Percentiles rank a stretch among this genome's conserved stretches.
Conservation (phyloP, 1,140 invertebrate species). For the Stratiolaelaps scimitus region DNA sequence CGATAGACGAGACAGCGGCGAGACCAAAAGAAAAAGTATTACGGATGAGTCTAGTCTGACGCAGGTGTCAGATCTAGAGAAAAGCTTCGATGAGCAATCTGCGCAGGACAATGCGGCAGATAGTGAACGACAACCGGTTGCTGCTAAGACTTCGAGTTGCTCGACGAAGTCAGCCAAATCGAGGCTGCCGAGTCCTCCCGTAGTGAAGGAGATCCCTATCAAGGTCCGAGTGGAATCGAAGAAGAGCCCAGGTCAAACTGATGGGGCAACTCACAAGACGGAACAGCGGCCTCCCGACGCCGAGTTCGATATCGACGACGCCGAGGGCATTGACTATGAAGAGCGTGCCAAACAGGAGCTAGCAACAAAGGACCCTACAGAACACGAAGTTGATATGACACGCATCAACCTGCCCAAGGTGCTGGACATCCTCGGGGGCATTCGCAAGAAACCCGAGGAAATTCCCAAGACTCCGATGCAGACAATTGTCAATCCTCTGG, state of each 20-base stretch:
- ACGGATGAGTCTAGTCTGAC: slow-evolving; percentile 11
- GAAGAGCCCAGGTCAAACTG: background rate
- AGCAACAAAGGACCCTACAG: background rate
- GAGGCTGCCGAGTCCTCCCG: too few species aligned
- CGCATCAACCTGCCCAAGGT: background rate
- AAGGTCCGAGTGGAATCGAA: background rate
- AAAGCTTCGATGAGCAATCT: background rate
- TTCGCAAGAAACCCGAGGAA: background rate
- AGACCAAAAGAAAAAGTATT: background rate
- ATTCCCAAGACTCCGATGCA: background rate
- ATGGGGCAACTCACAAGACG: background rate
- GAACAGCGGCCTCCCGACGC: background rate
- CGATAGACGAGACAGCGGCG: too few species aligned
- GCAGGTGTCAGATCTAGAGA: slow-evolving; percentile 15
- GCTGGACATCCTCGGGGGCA: background rate
- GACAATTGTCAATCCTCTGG: background rate
- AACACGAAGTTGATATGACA: slow-evolving; percentile 14
- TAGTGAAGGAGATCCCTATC: too few species aligned
- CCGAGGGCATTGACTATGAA: background rate
- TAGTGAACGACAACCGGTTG: background rate
- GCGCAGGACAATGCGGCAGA: background rate
- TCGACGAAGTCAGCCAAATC: too few species aligned
- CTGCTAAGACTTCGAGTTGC: too few species aligned
- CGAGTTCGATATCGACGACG: background rate
- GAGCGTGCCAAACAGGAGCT: background rate